Base-by-base conservation (phyloP, 2,113 vertebrate species). In the Bufo bufo region DNA sequence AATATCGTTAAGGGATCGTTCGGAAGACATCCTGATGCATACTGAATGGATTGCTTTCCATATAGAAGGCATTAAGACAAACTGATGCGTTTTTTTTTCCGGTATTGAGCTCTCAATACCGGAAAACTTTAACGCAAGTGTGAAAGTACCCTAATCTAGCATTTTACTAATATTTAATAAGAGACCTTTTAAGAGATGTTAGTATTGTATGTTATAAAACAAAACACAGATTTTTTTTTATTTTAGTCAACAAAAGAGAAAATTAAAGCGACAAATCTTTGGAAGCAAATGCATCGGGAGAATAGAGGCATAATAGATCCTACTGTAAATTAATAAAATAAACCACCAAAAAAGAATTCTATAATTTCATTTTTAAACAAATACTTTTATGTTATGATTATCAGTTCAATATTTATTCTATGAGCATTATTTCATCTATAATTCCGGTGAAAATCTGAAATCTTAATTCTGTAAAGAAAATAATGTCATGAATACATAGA, bases 231-330 rank as follows among this genome's bases (percentile, higher is more conserved):
- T 86, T 78, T 63, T 33, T 71, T 86, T 86, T 86, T 23, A 78
- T 78, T 78, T 78, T 78, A 43, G 43, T 78, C 74, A 86, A 86
- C 85, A 86, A 86, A 78, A 86, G 85, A 63, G 75, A 74, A 86
- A 86, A 86, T 86, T 65, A 86, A 86, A 86, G 85, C 6, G 52
- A 47, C 74, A 86, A 86, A 86, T 86, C 74, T 78, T 50, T 52
- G 12, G 75, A 86, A 78, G n/a, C 47, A 86, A 78, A 45, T 86
- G 71, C 20, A 19, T 77, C 52, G 56, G 4, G 54, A 56, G 20
- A 65, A 66, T 78, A 78, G 59, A 77, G 58, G 74, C 58, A 86
- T 78, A 86, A 78, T 78, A 78, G 74, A 50, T 86, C 74, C 85
- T 6, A 17, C 47, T 49, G 85, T 6, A 74, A 78, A 86, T 86